A percentile compares a stretch with the other conserved stretches of the same genome.
Conservation (phyloP, 2,113 vertebrate genomes). For the Cisticola juncidis region DNA sequence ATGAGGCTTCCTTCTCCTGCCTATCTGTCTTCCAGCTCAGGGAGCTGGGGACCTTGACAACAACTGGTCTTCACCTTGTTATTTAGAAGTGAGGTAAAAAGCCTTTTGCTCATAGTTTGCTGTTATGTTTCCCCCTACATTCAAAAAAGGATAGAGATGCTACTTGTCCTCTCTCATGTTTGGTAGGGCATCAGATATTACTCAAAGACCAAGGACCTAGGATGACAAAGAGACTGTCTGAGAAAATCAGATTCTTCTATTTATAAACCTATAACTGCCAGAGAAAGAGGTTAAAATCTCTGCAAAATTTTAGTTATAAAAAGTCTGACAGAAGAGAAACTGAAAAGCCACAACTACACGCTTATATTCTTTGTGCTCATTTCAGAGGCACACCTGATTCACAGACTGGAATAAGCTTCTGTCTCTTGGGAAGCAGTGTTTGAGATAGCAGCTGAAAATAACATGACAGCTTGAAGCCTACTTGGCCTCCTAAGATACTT, state of each 20-base stretch:
- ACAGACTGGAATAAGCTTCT: neutral
- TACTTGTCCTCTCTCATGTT: neutral
- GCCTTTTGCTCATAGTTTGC: neutral
- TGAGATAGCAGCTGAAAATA: neutral
- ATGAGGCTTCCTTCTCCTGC: neutral
- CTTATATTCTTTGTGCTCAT: neutral
- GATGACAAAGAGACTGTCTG: neutral
- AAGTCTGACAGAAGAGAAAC: neutral
- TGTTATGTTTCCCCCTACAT: neutral
- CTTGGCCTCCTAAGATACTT: neutral
- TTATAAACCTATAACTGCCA: neutral
- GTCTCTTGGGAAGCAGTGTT: constrained; percentile 23
- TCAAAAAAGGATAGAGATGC: neutral
- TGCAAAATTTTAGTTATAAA: neutral
- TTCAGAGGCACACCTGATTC: constrained; percentile 20
- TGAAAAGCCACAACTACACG: neutral
- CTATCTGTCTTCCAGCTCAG: neutral
- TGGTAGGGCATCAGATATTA: neutral
- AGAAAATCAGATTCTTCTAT: neutral
- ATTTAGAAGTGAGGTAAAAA: neutral
- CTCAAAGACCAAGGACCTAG: neutral
- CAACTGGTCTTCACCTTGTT: neutral
- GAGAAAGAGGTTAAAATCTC: neutral
- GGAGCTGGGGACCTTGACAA: neutral
- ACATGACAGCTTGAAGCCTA: neutral